Evolutionary conservation across 2,797 vertebrate genomes (phyloP).

Genomic region (Cyprinella venusta): DNA sequence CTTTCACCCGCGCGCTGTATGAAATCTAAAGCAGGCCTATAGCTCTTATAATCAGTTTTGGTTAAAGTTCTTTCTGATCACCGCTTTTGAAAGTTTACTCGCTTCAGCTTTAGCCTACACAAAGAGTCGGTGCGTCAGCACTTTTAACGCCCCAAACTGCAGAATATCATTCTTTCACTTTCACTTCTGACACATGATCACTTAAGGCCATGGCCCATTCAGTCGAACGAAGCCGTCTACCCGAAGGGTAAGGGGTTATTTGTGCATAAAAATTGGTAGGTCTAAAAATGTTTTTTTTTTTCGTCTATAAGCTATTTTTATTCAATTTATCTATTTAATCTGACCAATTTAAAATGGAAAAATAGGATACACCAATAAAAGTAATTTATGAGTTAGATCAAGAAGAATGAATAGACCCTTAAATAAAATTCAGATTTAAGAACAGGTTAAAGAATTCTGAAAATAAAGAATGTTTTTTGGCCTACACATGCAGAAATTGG

Average conservation of each 20-base stretch:
- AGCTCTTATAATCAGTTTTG: neutral
- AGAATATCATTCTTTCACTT: slow-evolving; percentile 61
- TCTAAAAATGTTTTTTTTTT: neutral
- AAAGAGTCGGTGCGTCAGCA: slow-evolving; percentile 57
- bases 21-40: neutral
- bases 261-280: neutral
- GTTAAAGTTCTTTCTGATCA: neutral
- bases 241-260: neutral
- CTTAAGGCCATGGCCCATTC: too few relatives aligned
- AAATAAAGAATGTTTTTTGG: too few relatives aligned
- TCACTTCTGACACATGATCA: slow-evolving; percentile 47
- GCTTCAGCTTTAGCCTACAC: slow-evolving; percentile 6
- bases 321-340: neutral
- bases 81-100: neutral
- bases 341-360: neutral
- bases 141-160: slow-evolving; percentile 27
- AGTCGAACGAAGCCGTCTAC: neutral
- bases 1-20: slow-evolving; percentile 25
- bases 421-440: neutral
- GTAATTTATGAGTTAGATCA: neutral
- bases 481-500: too few relatives aligned
- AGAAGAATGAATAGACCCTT: neutral
- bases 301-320: neutral
- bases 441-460: too few relatives aligned
- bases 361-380: neutral